Percentiles rank a stretch among this genome's conserved stretches.
These are phyloP conservation scores for Liopterus haemorrhoidalis DNA, from an alignment of 2,888 invertebrate genomes.

Conservation along the genomic window DNA sequence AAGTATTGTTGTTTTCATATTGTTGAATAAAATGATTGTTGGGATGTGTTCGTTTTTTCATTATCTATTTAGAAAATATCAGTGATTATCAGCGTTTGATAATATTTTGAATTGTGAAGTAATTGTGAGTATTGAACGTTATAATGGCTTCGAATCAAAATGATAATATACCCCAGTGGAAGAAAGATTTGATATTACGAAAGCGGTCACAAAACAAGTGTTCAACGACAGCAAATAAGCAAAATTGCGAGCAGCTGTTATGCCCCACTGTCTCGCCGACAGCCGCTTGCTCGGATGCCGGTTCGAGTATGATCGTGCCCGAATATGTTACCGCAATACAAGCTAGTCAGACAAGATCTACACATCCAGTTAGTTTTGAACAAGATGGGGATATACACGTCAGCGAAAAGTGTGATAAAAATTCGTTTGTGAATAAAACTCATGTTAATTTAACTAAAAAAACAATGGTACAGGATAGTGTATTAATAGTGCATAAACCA, in stretches of 20 bases:
- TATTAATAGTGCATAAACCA: conserved; percentile 39
- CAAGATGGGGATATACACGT: too few relatives aligned
- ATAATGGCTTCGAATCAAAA: conserved; percentile 14
- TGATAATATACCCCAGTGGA: conserved; percentile 66
- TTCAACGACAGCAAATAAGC: conserved; percentile 35
- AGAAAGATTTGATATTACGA: conserved; percentile 73
- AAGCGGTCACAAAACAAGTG: conserved; percentile 52
- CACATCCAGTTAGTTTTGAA: too few relatives aligned
- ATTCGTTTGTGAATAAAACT: conserved; percentile 45
- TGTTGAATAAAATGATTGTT: too few relatives aligned
- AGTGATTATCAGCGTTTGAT: too few relatives aligned
- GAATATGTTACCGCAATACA: conserved; percentile 43
- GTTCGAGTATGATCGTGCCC: conserved; percentile 41
- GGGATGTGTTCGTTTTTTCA: too few relatives aligned
- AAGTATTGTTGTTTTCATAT: too few relatives aligned
- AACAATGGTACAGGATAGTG: conserved; percentile 50
- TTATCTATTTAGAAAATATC: too few relatives aligned
- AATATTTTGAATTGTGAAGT: too few relatives aligned
- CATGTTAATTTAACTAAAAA: conserved; percentile 44
- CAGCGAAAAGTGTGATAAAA: too few relatives aligned
- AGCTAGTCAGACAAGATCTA: too few relatives aligned
- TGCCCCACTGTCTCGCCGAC: conserved; percentile 21
- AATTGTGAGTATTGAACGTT: too few relatives aligned
- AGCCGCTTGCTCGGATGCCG: conserved; percentile 19
- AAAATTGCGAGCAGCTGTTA: conserved; percentile 30